Base-by-base conservation (phyloP, 2,888 invertebrate genomes). In the Helicoverpa assulta region DNA sequence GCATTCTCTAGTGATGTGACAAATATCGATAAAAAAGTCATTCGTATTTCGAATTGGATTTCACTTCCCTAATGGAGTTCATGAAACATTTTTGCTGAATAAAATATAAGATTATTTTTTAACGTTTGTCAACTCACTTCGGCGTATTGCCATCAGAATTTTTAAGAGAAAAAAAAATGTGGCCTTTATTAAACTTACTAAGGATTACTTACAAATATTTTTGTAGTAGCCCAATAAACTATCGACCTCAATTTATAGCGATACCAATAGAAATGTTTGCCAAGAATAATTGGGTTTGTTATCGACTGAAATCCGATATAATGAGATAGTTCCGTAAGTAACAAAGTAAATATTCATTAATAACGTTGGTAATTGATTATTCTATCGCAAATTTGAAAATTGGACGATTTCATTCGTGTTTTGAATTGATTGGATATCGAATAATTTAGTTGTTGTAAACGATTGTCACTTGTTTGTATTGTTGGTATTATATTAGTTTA, bases 1-100 rank as follows among this genome's bases (percentile, higher is more conserved):
- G 92, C 93, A 93, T 77, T 87, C 82, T 52, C 68, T 88, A 90
- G 89, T 84, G 90, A 74, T 80, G 87, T n/a, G 78, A 70, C 59
- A 64, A 29, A 62, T 59, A 65, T 77, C 76, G 76, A 77, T 73
- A 66, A 71, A 61, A 19, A 64, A 55, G 53, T 71, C 70, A 56
- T 59, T 19, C 19, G 21, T 52, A n/a, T 40, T 67, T 72, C 60
- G 21, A 57, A 52, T 56, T n/a, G 47, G n/a, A 43, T 72, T 52
- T 16, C 58, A 60, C 14, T 16, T 53, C 53, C 21, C 43, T 43
- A 43, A 43, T 43, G 19, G 53, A n/a, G 71, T 72, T 21, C 6
- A 8, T 10, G 53, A 59, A 65, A 55, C 43, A 55, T 54, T 26
- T 21, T 37, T 52, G 26, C 6, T 19, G 8, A 52, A 21, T 52